Base-by-base conservation (phyloP, 2,888 invertebrate species). In the Hypolimnas misippus region DNA sequence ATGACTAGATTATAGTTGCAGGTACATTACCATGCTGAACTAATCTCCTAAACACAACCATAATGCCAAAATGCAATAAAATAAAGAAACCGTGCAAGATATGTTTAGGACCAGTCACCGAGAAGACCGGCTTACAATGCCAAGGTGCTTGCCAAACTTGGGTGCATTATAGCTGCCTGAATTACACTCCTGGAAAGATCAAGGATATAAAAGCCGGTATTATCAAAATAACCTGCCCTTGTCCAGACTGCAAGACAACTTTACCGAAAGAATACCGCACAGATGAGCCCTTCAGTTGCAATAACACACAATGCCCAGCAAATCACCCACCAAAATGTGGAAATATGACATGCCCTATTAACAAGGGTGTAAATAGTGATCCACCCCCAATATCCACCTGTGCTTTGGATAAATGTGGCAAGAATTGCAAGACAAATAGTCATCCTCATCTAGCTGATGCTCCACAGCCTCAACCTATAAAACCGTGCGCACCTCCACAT, bases 101-200 rank as follows among this genome's bases (percentile, higher is more conserved):
- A 63, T 91, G 91, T 67, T 67, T 83, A n/a, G 70, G 73, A 0
- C 42, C 75, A 0, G 90, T 90, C 2, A 76, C 78, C 0, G 68
- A 74, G 0, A 88, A 83, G 54, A 85, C 66, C 6, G 90, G 90
- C 0, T 50, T 89, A 1, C 82, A 84, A 72, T 91, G 91, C 62
- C 76, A 84, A 53, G 90, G 91, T 0, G 82, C 81, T 0, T 91
- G 91, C 56, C 69, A 77, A 25, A 76, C 73, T 12, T 91, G 89
- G 89, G 78, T 87, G 1, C 91, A 91, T 62, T 91, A 76, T 70
- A 67, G 57, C 4, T 91, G 91, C 65, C 66, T 89, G 0, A 81
- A 86, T 67, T 89, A 85, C 67, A 88, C 89, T 0, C 86, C 87
- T 10, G 89, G 88, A 0, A 84, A 82, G 72, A 81, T 91, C 19